Evolutionary conservation across 2,888 invertebrate genomes (phyloP).

Genomic region (Leucophenga maculata): DNA sequence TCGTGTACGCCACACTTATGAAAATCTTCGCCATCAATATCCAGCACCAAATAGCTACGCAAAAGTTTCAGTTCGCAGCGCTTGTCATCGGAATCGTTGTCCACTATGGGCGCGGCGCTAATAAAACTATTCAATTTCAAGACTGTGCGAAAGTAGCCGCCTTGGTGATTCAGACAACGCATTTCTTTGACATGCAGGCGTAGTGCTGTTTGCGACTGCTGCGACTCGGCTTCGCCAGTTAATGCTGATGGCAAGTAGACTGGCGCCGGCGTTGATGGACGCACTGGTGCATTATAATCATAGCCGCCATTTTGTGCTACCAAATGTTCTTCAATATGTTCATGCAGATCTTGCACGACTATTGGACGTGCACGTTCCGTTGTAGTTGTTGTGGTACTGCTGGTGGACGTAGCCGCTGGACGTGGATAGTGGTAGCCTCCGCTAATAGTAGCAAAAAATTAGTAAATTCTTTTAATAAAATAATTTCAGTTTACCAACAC

Average conservation of each 20-base stretch:
- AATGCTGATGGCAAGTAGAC: constrained; percentile 52
- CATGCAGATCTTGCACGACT: constrained; percentile 57
- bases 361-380: constrained; percentile 50
- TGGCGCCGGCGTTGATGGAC: constrained; percentile 57
- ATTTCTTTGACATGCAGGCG: constrained; percentile 67
- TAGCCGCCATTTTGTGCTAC: constrained; percentile 57
- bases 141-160: constrained; percentile 70
- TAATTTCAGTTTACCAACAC: not conserved
- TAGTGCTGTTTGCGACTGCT: constrained; percentile 43
- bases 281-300: constrained; percentile 55
- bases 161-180: constrained; percentile 62
- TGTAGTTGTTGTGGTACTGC: constrained; percentile 44
- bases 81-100: constrained; percentile 65
- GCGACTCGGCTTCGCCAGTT: constrained; percentile 12
- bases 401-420: constrained; percentile 37
- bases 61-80: constrained; percentile 65
- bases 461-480: not conserved
- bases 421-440: constrained; percentile 58
- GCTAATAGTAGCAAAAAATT: constrained; percentile 33
- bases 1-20: constrained; percentile 74
- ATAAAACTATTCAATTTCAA: constrained; percentile 70
- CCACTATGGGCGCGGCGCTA: constrained; percentile 68
- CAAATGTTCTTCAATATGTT: constrained; percentile 39
- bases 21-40: constrained; percentile 73
- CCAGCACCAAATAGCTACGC: constrained; percentile 68